phyloP scores from a whole-genome alignment of 2,888 invertebrate species.

The Nomada goodeniana region DNA sequence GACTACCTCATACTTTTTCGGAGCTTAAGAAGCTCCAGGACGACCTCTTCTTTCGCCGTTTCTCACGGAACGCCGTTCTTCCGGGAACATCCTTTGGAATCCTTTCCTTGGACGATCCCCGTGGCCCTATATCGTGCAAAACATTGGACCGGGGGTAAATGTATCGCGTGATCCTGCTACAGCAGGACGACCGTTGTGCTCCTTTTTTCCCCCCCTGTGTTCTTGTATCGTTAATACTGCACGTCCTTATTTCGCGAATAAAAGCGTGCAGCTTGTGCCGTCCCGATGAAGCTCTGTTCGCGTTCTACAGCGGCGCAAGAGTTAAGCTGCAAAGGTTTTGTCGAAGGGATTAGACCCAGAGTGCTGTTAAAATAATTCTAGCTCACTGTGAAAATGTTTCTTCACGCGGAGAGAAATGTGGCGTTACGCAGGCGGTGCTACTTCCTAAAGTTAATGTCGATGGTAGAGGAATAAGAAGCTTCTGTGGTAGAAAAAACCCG shows the following conservation, averaged over 20 bases:
- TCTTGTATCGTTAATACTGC: slow-evolving; percentile 43
- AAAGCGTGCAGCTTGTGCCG: background rate
- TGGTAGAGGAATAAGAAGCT: no score
- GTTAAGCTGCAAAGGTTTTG: slow-evolving; percentile 3
- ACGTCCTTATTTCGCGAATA: slow-evolving; percentile 29
- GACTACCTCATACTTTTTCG: slow-evolving; percentile 35
- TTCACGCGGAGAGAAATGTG: background rate
- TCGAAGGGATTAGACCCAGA: background rate
- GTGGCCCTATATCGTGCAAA: slow-evolving; percentile 35
- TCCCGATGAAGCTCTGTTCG: background rate
- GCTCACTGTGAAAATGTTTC: background rate
- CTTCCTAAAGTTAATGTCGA: no score
- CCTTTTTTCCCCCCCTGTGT: background rate
- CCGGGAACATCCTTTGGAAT: slow-evolving; percentile 40
- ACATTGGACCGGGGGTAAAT: slow-evolving; percentile 10
- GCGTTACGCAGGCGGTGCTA: no score
- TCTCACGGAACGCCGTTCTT: slow-evolving; percentile 39
- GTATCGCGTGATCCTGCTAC: slow-evolving; percentile 54
- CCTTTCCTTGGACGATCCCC: slow-evolving; percentile 22
- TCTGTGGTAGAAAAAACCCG: no score
- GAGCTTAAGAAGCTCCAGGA: slow-evolving; percentile 50
- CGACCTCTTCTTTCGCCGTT: slow-evolving; percentile 11
- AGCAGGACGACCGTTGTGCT: background rate
- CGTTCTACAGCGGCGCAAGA: background rate
- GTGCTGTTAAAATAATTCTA: background rate